Percentiles rank a stretch among this genome's conserved stretches.
phyloP scores from a whole-genome alignment of 2,888 invertebrate genomes.

The Campoletis raptor region DNA sequence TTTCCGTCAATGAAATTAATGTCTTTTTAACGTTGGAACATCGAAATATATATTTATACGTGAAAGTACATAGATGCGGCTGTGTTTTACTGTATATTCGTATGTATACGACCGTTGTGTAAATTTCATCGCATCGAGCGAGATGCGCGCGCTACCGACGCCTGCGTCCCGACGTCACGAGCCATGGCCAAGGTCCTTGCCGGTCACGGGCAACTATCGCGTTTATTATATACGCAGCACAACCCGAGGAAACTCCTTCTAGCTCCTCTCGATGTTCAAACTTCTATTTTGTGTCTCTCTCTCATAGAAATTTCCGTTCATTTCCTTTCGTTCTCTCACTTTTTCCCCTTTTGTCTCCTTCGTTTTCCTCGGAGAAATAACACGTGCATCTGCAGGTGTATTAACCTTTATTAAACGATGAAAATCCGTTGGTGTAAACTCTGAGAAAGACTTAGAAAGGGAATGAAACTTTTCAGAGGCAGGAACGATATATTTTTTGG shows the following conservation, averaged over 20 bases:
- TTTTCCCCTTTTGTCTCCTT: not conserved
- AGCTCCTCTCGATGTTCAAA: slow-evolving; percentile 59
- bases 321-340: slow-evolving; percentile 3
- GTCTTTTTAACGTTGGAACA: slow-evolving; percentile 5
- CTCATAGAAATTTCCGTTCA: slow-evolving; percentile 13
- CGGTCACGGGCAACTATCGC: slow-evolving; percentile 83
- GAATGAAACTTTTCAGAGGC: not conserved
- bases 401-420: not conserved
- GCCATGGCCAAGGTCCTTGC: slow-evolving; percentile 83
- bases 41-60: not conserved
- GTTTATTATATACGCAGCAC: slow-evolving; percentile 64
- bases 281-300: slow-evolving; percentile 35
- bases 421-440: not conserved
- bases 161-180: slow-evolving; percentile 79
- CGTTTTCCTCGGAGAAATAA: not conserved
- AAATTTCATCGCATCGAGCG: slow-evolving; percentile 69
- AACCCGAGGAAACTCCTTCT: slow-evolving; percentile 63
- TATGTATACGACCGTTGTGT: slow-evolving; percentile 37
- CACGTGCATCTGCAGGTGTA: slow-evolving; percentile 12
- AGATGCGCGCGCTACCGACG: slow-evolving; percentile 77
- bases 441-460: not conserved
- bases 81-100: slow-evolving; percentile 2
- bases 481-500: not conserved
- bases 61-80: slow-evolving; percentile 1
- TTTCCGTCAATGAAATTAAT: not conserved